Conservation (phyloP, 2,797 vertebrate genomes). For the Micrastur ruficollis region DNA sequence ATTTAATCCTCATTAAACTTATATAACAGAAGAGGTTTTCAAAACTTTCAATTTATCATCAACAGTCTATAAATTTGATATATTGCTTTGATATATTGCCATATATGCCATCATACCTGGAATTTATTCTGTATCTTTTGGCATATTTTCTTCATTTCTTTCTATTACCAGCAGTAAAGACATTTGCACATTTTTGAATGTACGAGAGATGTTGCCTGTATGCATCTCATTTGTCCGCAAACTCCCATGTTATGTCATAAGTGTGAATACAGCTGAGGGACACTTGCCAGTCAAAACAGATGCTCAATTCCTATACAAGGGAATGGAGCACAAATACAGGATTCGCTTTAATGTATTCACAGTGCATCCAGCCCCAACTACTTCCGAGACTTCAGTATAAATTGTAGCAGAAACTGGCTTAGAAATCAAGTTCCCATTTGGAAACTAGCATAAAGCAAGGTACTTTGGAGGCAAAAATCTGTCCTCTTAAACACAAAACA, state of each 20-base stretch:
- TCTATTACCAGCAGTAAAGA: background rate
- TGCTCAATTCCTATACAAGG: background rate
- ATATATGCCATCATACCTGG: background rate
- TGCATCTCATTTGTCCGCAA: background rate
- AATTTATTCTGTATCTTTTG: background rate
- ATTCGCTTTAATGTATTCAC: background rate
- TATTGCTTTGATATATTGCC: background rate
- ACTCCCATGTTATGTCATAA: background rate
- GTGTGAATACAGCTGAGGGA: conserved; percentile 43
- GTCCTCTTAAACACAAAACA: background rate
- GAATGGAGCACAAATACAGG: background rate
- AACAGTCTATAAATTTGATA: background rate
- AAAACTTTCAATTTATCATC: background rate
- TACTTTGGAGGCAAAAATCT: background rate
- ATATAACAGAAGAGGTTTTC: background rate
- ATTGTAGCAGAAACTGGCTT: background rate
- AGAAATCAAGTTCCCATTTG: background rate
- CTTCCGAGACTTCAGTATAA: background rate
- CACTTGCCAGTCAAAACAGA: conserved; percentile 39
- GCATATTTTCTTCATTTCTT: background rate
- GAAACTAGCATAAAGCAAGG: background rate
- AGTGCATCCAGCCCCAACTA: background rate
- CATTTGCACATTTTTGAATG: background rate
- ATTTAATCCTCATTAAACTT: conserved; percentile 25
- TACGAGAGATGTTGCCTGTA: background rate